Percentiles rank a stretch among this genome's conserved stretches.
phyloP scores from a whole-genome alignment of 1,140 invertebrate genomes.

The Drosophila asahinai region DNA sequence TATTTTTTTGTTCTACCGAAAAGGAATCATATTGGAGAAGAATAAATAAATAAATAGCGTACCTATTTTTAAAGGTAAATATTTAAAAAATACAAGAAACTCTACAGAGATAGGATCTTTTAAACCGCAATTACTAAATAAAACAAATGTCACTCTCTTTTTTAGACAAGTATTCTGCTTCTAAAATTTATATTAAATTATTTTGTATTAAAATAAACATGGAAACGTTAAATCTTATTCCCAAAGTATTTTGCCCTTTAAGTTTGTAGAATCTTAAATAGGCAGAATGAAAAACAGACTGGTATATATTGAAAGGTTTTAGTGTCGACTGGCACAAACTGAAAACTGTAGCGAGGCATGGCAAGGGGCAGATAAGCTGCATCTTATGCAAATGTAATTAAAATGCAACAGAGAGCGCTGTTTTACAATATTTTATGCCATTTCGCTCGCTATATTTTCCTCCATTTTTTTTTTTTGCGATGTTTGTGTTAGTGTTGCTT shows the following conservation, averaged over 20 bases:
- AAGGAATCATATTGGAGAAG: background rate
- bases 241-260: background rate
- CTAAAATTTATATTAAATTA: no score
- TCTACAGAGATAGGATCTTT: no score
- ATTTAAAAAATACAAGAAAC: no score
- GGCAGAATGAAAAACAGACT: conserved; percentile 3
- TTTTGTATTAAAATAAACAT: no score
- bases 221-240: background rate
- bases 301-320: conserved; percentile 42
- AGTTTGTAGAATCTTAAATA: conserved; percentile 25
- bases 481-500: conserved; percentile 38
- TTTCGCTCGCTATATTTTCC: conserved; percentile 42
- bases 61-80: no score
- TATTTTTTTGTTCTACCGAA: background rate
- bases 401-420: conserved; percentile 63
- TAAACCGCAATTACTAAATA: no score
- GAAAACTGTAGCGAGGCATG: conserved; percentile 38
- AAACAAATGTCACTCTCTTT: no score
- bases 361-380: conserved; percentile 58
- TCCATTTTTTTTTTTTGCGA: conserved; percentile 12
- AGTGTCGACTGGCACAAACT: conserved; percentile 11
- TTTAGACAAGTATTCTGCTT: no score
- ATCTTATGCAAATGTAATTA: conserved; percentile 69
- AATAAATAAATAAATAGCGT: background rate
- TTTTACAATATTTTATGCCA: conserved; percentile 65